Conservation (phyloP, 2,113 vertebrate species). For the Willisornis vidua region DNA sequence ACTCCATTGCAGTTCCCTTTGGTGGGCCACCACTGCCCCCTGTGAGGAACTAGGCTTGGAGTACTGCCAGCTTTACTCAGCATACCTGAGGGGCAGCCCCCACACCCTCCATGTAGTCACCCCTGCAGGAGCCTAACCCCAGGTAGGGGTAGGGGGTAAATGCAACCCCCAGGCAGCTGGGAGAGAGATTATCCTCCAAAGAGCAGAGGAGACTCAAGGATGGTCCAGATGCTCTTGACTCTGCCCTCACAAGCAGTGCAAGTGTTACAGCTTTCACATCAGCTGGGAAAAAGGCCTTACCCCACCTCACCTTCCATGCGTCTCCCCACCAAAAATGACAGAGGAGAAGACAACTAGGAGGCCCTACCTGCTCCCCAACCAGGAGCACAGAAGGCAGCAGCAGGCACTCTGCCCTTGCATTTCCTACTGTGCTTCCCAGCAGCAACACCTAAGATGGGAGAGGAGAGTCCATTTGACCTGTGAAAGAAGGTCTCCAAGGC, state of each 20-base stretch:
- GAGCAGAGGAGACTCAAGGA: not conserved
- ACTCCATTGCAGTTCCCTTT: not conserved
- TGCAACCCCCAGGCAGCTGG: not conserved
- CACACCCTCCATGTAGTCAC: fast-evolving
- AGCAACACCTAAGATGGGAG: not conserved
- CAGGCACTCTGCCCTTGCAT: not conserved
- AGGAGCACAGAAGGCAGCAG: not conserved
- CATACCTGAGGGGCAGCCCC: not conserved
- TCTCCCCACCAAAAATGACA: not conserved
- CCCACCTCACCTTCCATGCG: fast-evolving
- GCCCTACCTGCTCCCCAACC: not conserved
- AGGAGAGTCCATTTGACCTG: not conserved
- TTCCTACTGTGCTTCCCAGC: not conserved
- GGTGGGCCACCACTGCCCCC: not conserved
- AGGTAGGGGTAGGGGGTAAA: not conserved
- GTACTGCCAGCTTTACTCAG: not conserved
- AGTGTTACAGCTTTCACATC: not conserved
- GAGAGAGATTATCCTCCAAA: not conserved
- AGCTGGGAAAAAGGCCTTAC: not conserved
- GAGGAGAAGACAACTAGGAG: not conserved
- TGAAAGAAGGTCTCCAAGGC: fast-evolving
- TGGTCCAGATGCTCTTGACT: not conserved
- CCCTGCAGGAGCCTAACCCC: not conserved
- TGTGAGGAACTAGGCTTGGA: not conserved
- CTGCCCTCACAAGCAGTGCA: not conserved